These are phyloP conservation scores for Porites lobata DNA, from an alignment of 92 coral and sea anemone genomes.

Conservation along the genomic window DNA sequence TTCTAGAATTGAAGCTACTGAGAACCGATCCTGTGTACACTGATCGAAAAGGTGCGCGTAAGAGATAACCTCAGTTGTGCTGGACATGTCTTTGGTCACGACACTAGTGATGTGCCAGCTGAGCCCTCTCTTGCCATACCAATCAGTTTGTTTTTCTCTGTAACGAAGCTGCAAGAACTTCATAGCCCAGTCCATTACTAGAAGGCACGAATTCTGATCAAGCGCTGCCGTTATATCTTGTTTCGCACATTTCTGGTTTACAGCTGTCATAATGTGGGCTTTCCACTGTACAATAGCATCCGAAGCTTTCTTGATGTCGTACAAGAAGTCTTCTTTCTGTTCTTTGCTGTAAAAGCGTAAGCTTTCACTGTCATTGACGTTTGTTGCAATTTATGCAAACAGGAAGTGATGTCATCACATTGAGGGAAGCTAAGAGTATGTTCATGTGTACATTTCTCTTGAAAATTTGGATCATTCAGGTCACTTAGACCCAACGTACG, in stretches of 20 bases:
- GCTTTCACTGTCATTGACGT: slow-evolving; percentile 51
- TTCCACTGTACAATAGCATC: slow-evolving; percentile 76
- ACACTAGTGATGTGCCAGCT: slow-evolving; percentile 86
- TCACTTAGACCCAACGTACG: slow-evolving; percentile 30
- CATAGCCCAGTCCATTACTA: slow-evolving; percentile 91
- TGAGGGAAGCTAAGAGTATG: slow-evolving; percentile 61
- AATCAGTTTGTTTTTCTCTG: slow-evolving; percentile 83
- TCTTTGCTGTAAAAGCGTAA: slow-evolving; percentile 75
- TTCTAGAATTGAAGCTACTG: slow-evolving; percentile 81
- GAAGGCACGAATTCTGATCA: slow-evolving; percentile 68
- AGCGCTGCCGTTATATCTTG: slow-evolving; percentile 66
- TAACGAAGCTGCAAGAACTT: slow-evolving; percentile 84
- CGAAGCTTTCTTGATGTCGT: slow-evolving; percentile 71
- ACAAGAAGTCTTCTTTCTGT: slow-evolving; percentile 79
- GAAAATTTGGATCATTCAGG: no score
- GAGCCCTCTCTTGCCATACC: slow-evolving; percentile 80
- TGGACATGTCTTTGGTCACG: slow-evolving; percentile 47
- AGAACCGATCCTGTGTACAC: slow-evolving; percentile 83
- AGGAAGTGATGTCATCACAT: slow-evolving; percentile 68
- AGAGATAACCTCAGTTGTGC: slow-evolving; percentile 64
- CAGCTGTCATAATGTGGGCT: slow-evolving; percentile 84
- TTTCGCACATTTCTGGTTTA: slow-evolving; percentile 79
- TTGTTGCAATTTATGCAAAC: slow-evolving; percentile 58
- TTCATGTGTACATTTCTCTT: slow-evolving; percentile 39
- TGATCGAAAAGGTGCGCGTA: slow-evolving; percentile 84